Evolutionary conservation across 2,797 vertebrate species (phyloP).

Genomic region (Ibycter americanus): DNA sequence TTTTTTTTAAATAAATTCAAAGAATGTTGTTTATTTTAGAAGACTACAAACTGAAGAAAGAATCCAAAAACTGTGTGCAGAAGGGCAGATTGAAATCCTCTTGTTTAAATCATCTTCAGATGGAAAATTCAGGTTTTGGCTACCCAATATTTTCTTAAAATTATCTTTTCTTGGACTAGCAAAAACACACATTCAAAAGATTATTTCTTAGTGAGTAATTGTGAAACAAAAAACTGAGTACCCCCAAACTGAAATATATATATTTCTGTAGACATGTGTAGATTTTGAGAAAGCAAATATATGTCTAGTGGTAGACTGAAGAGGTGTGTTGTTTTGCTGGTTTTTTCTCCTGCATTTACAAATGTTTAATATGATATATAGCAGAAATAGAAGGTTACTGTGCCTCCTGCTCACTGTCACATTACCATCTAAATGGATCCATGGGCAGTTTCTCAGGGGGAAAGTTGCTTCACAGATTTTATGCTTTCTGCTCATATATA

Average conservation of each 20-base stretch:
- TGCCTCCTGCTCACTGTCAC: not conserved
- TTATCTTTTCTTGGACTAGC: not conserved
- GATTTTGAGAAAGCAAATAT: not conserved
- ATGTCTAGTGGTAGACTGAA: not conserved
- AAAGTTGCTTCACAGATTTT: not conserved
- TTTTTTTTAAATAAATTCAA: conserved; percentile 11
- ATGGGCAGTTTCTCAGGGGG: not conserved
- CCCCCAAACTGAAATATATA: not conserved
- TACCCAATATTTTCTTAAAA: not conserved
- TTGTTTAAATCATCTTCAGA: not conserved
- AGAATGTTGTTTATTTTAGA: conserved; percentile 45
- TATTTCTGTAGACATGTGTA: not conserved
- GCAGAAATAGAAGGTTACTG: not conserved
- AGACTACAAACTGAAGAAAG: conserved; percentile 6
- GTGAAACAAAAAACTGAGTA: not conserved
- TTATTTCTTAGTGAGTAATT: not conserved
- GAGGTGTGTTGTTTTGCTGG: not conserved
- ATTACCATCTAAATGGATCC: not conserved
- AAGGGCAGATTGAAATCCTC: not conserved
- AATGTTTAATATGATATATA: not conserved
- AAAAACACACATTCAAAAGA: not conserved
- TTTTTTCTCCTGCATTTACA: not conserved
- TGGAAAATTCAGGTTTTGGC: not conserved
- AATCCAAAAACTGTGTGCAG: not conserved
- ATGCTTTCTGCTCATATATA: not conserved